Conservation (phyloP, 2,888 invertebrate genomes). For the Dyspetes luteomarginatus region DNA sequence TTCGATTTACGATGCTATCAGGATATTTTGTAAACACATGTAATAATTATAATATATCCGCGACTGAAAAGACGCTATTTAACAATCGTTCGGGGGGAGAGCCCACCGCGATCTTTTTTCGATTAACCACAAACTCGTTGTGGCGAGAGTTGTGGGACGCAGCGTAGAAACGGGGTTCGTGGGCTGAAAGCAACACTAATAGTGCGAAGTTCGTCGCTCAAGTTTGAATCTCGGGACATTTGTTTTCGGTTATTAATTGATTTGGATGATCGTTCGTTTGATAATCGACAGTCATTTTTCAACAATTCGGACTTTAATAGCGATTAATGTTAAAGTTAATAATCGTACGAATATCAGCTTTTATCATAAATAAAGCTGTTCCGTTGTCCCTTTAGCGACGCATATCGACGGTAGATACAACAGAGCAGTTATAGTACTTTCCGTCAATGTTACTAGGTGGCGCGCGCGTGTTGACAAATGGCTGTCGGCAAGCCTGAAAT, state of each 20-base stretch:
- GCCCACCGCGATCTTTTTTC: conserved; percentile 55
- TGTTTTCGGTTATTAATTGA: background rate
- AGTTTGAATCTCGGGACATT: background rate
- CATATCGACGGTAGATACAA: too few species aligned
- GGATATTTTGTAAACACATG: conserved; percentile 41
- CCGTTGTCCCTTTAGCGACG: too few species aligned
- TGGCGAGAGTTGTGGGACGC: background rate
- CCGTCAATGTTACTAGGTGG: too few species aligned
- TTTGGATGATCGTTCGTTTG: too few species aligned
- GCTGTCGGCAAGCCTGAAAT: too few species aligned
- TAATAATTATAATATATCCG: conserved; percentile 46
- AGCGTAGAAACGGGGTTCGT: background rate
- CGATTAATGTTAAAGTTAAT: too few species aligned
- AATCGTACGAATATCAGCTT: too few species aligned
- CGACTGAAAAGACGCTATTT: conserved; percentile 62
- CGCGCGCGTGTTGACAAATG: too few species aligned
- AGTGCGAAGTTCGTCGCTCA: background rate
- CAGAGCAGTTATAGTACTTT: too few species aligned
- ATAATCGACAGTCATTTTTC: too few species aligned
- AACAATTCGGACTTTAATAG: too few species aligned
- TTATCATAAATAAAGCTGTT: too few species aligned
- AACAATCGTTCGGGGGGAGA: conserved; percentile 53
- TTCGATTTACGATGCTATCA: conserved; percentile 24
- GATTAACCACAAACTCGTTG: conserved; percentile 16
- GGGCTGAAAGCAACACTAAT: background rate